Percentiles rank a stretch among this genome's conserved stretches.
phyloP scores from a whole-genome alignment of 2,888 invertebrate species.

The Adelphocoris suturalis region DNA sequence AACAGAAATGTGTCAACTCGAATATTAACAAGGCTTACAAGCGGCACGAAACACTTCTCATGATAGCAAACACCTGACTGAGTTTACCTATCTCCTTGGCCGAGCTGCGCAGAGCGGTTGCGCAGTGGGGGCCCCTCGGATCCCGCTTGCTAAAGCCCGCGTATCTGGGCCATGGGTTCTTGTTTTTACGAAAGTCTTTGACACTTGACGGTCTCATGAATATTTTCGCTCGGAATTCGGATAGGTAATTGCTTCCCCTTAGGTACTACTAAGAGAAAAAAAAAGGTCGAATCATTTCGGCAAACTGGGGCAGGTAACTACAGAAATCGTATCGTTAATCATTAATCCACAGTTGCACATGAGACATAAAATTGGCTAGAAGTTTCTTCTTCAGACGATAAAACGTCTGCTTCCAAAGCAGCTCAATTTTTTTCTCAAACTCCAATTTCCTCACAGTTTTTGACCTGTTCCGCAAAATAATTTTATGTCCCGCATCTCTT shows the following conservation, averaged over 20 bases:
- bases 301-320: no score
- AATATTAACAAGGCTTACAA: background rate
- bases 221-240: slow-evolving; percentile 1
- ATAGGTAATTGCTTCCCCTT: background rate
- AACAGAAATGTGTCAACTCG: slow-evolving; percentile 30
- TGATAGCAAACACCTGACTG: slow-evolving; percentile 53
- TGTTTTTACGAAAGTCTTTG: slow-evolving; percentile 48
- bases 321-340: no score
- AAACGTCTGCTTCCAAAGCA: no score
- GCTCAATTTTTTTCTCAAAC: no score
- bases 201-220: slow-evolving; percentile 21
- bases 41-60: slow-evolving; percentile 1
- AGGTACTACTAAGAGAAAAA: no score
- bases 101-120: slow-evolving; percentile 28
- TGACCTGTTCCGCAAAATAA: no score
- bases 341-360: no score
- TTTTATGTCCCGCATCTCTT: no score
- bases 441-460: no score
- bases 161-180: slow-evolving; percentile 51
- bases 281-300: background rate
- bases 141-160: slow-evolving; percentile 49
- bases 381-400: no score
- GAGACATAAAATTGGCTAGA: no score
- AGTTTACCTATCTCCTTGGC: slow-evolving; percentile 48
- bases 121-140: slow-evolving; percentile 9